These are phyloP conservation scores for Phrynosoma platyrhinos DNA, from an alignment of 2,113 vertebrate genomes.

Conservation along the genomic window DNA sequence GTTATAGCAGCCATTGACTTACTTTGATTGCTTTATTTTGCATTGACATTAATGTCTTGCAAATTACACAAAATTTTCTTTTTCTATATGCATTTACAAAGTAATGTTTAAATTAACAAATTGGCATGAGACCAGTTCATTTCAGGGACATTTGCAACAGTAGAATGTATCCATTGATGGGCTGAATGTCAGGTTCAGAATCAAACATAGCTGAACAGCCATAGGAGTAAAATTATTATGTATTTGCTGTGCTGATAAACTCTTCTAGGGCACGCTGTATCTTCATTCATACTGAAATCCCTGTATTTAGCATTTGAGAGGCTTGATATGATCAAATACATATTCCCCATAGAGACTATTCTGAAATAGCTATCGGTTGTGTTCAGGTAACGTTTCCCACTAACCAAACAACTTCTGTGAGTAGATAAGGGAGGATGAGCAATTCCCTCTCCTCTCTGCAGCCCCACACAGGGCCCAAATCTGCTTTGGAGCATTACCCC, in stretches of 20 bases:
- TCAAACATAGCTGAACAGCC: conserved; percentile 42
- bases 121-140: background rate
- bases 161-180: background rate
- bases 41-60: conserved; percentile 16
- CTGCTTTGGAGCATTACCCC: background rate
- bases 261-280: conserved; percentile 53
- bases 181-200: conserved; percentile 50
- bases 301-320: background rate
- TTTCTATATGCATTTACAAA: conserved; percentile 11
- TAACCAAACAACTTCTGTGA: background rate
- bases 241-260: conserved; percentile 49
- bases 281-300: conserved; percentile 52
- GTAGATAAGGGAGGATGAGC: background rate
- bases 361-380: background rate
- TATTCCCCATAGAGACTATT: conserved; percentile 26
- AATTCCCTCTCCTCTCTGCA: background rate
- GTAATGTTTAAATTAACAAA: background rate
- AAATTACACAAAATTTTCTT: conserved; percentile 34
- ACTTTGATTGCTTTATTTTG: background rate
- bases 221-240: conserved; percentile 42
- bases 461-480: background rate
- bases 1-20: background rate
- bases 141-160: background rate
- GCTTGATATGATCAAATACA: conserved; percentile 39
- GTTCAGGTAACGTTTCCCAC: background rate